A percentile compares a stretch with the other conserved stretches of the same genome.
phyloP scores from a whole-genome alignment of 2,888 invertebrate species.

The Hypsopygia costalis region DNA sequence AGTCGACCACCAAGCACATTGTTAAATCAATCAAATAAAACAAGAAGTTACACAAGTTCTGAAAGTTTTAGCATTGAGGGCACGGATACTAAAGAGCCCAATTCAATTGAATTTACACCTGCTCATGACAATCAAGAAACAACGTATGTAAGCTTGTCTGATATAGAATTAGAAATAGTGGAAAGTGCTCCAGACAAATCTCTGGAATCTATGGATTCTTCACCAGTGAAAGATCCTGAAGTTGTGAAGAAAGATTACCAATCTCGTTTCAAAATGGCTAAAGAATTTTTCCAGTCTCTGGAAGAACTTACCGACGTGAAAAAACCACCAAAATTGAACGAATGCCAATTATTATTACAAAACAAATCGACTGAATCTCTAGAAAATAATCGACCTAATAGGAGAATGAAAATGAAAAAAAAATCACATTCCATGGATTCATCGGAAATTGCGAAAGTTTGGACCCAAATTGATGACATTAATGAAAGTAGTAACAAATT shows the following conservation, averaged over 20 bases:
- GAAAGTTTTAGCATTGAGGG: constrained; percentile 35
- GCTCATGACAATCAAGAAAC: constrained; percentile 46
- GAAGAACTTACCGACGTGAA: constrained; percentile 60
- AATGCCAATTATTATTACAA: constrained; percentile 57
- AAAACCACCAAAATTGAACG: constrained; percentile 54
- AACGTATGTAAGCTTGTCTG: constrained; percentile 58
- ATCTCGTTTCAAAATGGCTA: constrained; percentile 69
- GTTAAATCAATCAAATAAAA: constrained; percentile 16
- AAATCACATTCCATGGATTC: constrained; percentile 69
- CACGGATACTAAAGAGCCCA: constrained; percentile 35
- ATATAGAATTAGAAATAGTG: constrained; percentile 68
- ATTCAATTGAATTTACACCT: constrained; percentile 33
- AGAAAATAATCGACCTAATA: constrained; percentile 40
- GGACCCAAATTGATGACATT: constrained; percentile 54
- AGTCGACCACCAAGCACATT: constrained; percentile 15
- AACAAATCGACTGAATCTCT: constrained; percentile 62
- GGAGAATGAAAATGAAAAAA: constrained; percentile 48
- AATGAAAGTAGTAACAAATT: constrained; percentile 40
- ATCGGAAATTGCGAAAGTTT: constrained; percentile 64
- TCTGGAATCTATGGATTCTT: constrained; percentile 33
- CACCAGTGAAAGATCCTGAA: constrained; percentile 40
- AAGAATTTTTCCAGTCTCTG: constrained; percentile 71
- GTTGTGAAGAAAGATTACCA: constrained; percentile 57
- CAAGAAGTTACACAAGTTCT: constrained; percentile 29
- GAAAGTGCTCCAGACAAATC: constrained; percentile 46